A percentile compares a stretch with the other conserved stretches of the same genome.
Evolutionary conservation across 2,888 invertebrate species (phyloP).

Genomic region (Eupeodes latifasciatus): DNA sequence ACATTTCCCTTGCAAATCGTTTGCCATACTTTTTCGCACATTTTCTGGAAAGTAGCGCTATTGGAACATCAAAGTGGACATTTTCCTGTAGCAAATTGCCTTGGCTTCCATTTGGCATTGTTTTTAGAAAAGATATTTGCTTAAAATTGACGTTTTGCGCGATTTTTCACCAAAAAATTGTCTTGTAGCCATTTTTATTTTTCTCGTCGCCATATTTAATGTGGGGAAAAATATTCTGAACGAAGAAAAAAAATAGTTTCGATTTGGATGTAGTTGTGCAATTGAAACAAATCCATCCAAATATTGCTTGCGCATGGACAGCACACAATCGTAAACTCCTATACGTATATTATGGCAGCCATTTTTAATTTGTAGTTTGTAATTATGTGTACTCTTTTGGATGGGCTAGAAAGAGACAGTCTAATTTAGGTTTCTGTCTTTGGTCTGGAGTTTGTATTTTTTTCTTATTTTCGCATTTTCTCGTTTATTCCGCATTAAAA

Average conservation of each 20-base stretch:
- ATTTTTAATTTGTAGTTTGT: conserved; percentile 70
- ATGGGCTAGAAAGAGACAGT: conserved; percentile 45
- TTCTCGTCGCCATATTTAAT: conserved; percentile 75
- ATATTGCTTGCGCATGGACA: conserved; percentile 72
- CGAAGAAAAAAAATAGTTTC: conserved; percentile 67
- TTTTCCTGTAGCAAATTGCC: conserved; percentile 18
- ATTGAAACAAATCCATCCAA: conserved; percentile 70
- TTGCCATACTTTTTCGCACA: conserved; percentile 47
- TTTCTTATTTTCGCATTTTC: conserved; percentile 69
- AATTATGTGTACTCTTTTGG: conserved; percentile 59
- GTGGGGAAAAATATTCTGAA: conserved; percentile 71
- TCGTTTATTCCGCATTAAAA: conserved; percentile 75
- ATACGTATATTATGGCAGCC: conserved; percentile 57
- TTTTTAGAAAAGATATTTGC: conserved; percentile 16
- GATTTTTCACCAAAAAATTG: conserved; percentile 63
- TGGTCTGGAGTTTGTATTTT: conserved; percentile 60
- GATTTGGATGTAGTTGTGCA: conserved; percentile 63
- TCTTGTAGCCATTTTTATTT: conserved; percentile 75
- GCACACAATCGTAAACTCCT: conserved; percentile 25
- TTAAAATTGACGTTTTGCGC: conserved; percentile 56
- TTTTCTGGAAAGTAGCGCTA: conserved; percentile 15
- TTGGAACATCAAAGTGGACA: not conserved
- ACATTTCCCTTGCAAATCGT: conserved; percentile 27
- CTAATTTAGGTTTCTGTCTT: conserved; percentile 55
- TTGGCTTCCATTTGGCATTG: not conserved